Evolutionary conservation across 2,888 invertebrate species (phyloP), one percentile per base, ranked within the genome.

Genomic region (Drosophila vallismaia): DNA sequence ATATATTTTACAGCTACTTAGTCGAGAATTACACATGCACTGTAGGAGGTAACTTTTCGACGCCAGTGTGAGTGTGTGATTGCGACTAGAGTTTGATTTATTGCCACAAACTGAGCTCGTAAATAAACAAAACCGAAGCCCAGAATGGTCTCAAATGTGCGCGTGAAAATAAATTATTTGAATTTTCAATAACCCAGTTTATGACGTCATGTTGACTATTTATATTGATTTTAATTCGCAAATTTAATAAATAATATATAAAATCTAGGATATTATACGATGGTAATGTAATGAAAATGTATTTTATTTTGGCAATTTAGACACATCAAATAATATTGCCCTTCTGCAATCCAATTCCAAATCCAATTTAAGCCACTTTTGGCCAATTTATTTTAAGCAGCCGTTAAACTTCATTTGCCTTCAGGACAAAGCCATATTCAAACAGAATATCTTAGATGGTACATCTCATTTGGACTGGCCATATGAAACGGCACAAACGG

Each of bases 21-120:
- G 70, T 51, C 33, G 73, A 19, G 66, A 64, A 64, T 72, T 54
- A 46, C 64, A 70, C 50, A 58, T 50, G 71, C 71, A 59, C 71
- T 33, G 51, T 52, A 44, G 68, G 50, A 56, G 74, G 40, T 38
- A 64, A 66, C 74, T 60, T 66, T 72, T 54, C 67, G 68, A 38
- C 53, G 40, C 9, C 50, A 44, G 38, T 56, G 31, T 66, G 49
- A 36, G 36, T 36, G 12, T 36, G 36, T 36, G 28, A 5, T 36
- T 73, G 42, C 36, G 46, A 50, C 72, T 62, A 49, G 49, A 38
- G 19, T 52, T 59, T 83, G 78, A 83, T 83, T 80, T 80, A 83
- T 80, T 50, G 69, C 58, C 52, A 40, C 55, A 70, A 56, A 31
- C 49, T 63, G 40, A 26, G 56, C 49, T 31, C 64, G 71, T 75